Evolutionary conservation across 2,797 vertebrate genomes (phyloP).

Genomic region (Phataginus tricuspis): DNA sequence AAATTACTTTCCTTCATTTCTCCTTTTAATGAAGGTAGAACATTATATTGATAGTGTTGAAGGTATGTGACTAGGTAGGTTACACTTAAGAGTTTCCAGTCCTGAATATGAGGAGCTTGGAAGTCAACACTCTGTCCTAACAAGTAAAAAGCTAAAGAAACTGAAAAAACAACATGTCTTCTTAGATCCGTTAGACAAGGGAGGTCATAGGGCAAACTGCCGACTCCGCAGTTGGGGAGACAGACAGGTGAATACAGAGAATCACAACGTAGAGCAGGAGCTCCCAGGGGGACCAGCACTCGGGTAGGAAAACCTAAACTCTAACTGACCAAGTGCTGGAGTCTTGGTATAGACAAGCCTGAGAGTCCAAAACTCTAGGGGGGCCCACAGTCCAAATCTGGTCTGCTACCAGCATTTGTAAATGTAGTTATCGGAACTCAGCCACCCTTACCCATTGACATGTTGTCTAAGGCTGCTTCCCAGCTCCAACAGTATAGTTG

Average conservation of each 20-base stretch:
- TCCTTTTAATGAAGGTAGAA: background rate
- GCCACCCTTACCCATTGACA: rapidly evolving
- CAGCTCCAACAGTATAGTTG: background rate
- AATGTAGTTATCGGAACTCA: background rate
- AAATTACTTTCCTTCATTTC: background rate
- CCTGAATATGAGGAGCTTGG: background rate
- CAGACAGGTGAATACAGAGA: background rate
- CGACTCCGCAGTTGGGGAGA: background rate
- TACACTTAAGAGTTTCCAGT: background rate
- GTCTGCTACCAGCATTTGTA: background rate
- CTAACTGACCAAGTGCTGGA: background rate
- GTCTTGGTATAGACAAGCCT: background rate
- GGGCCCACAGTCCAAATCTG: background rate
- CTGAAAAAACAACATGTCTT: background rate
- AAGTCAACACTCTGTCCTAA: background rate
- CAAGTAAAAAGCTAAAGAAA: background rate
- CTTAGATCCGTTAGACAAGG: background rate
- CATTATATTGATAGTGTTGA: background rate
- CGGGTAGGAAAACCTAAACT: background rate
- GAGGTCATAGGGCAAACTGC: background rate
- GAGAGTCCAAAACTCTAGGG: background rate
- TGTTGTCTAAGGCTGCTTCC: background rate
- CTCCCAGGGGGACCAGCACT: background rate
- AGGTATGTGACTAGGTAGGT: background rate
- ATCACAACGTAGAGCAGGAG: background rate